Conservation (phyloP, 37 sponge, comb jelly and placozoan genomes). For the Aplysina aerophoba region DNA sequence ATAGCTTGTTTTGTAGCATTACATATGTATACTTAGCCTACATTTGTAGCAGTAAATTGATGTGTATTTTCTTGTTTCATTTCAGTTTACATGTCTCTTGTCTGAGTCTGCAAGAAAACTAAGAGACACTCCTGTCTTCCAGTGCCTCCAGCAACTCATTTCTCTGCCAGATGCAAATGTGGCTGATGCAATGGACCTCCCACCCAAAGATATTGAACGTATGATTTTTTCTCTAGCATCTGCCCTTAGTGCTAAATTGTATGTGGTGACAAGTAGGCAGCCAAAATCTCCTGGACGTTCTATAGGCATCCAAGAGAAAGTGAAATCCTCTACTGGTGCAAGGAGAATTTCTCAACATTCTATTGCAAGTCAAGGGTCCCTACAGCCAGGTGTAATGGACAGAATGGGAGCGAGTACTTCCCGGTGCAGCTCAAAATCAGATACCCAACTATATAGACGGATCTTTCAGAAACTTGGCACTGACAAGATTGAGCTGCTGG, state of each 20-base stretch:
- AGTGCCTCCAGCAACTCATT: conserved; percentile 9
- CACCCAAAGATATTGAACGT: not conserved
- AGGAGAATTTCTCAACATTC: not conserved
- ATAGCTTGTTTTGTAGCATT: too few relatives aligned
- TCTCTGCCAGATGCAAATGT: not conserved
- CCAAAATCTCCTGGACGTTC: not conserved
- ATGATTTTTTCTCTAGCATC: conserved; percentile 9
- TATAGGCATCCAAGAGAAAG: too few relatives aligned
- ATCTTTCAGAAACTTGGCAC: conserved; percentile 18
- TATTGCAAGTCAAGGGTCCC: not conserved
- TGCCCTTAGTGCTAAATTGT: not conserved
- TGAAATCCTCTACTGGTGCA: not conserved
- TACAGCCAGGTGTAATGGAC: not conserved
- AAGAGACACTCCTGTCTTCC: not conserved
- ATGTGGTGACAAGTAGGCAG: not conserved
- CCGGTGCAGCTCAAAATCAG: not conserved
- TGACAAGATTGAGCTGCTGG: not conserved
- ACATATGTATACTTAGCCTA: too few relatives aligned
- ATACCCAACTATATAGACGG: not conserved
- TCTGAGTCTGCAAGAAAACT: not conserved
- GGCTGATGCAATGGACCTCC: not conserved
- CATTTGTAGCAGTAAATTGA: too few relatives aligned
- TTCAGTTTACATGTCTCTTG: not conserved
- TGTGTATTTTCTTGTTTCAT: not conserved
- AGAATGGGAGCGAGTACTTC: not conserved